Conservation (phyloP, 2,888 invertebrate species). For the Timandra comae region DNA sequence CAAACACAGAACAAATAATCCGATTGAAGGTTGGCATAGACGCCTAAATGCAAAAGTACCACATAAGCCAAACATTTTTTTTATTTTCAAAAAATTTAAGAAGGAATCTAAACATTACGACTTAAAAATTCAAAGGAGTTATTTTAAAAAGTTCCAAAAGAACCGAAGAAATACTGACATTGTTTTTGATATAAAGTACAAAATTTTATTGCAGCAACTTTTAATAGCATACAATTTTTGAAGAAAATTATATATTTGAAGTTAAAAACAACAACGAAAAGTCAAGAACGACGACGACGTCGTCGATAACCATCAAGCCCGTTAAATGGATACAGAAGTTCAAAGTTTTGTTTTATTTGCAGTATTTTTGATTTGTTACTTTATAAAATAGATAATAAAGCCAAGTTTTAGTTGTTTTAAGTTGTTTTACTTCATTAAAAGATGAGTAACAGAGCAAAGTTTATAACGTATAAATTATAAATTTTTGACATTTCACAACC, state of each 20-base stretch:
- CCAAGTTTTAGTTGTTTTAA: too few species aligned
- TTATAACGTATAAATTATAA: too few species aligned
- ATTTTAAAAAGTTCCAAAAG: constrained; percentile 7
- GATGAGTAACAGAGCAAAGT: too few species aligned
- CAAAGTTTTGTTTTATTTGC: background rate
- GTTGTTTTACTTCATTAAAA: too few species aligned
- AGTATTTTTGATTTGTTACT: too few species aligned
- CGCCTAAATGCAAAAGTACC: constrained; percentile 9
- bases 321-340: background rate
- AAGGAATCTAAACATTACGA: constrained; percentile 6
- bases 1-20: constrained; percentile 9
- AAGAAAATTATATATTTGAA: constrained; percentile 2
- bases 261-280: constrained; percentile 1
- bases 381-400: too few species aligned
- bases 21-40: constrained; percentile 11
- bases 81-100: constrained; percentile 6
- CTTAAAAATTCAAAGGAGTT: constrained; percentile 5
- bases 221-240: constrained; percentile 2
- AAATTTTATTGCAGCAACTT: constrained; percentile 4
- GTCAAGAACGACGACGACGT: too few species aligned
- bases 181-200: constrained; percentile 5
- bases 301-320: too few species aligned
- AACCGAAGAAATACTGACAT: constrained; percentile 7
- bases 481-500: too few species aligned
- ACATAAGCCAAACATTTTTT: constrained; percentile 2